phyloP scores from a whole-genome alignment of 2,797 vertebrate genomes.

The Aulostomus chinensis region DNA sequence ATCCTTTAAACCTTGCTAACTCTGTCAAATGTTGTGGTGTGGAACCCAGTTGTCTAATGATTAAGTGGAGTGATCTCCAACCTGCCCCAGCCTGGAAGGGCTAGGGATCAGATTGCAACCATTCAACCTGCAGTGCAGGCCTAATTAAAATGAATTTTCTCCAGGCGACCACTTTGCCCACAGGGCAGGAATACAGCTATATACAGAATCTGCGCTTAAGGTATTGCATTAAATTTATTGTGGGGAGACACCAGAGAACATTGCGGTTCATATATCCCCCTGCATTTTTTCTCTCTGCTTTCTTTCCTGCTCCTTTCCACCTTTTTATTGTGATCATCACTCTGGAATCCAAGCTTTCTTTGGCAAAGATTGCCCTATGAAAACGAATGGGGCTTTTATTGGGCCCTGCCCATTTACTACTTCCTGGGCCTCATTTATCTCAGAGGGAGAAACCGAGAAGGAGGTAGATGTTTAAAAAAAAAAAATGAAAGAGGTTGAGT shows the following conservation, averaged over 20 bases:
- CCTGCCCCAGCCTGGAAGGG: slow-evolving; percentile 76
- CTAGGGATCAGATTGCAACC: slow-evolving; percentile 78
- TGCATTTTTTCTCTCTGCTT: slow-evolving; percentile 49
- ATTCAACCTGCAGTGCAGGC: slow-evolving; percentile 77
- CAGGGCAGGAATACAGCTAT: slow-evolving; percentile 74
- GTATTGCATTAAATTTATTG: slow-evolving; percentile 80
- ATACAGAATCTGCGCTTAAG: slow-evolving; percentile 75
- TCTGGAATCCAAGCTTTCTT: slow-evolving; percentile 75
- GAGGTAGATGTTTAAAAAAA: slow-evolving; percentile 15
- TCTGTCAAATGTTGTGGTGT: slow-evolving; percentile 73
- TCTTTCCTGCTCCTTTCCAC: slow-evolving; percentile 58
- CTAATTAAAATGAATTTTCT: slow-evolving; percentile 86
- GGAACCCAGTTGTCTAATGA: slow-evolving; percentile 82
- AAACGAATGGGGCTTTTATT: slow-evolving; percentile 75
- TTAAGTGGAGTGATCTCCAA: slow-evolving; percentile 83
- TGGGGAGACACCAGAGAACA: slow-evolving; percentile 74
- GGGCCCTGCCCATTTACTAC: slow-evolving; percentile 72
- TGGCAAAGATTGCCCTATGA: slow-evolving; percentile 78
- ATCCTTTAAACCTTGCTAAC: slow-evolving; percentile 66
- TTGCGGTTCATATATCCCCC: slow-evolving; percentile 77
- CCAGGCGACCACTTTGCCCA: slow-evolving; percentile 79
- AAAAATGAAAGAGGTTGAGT: slow-evolving; percentile 44
- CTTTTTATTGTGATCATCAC: slow-evolving; percentile 81
- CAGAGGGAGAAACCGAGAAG: slow-evolving; percentile 31
- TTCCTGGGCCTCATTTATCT: slow-evolving; percentile 71